Percentiles rank a stretch among this genome's conserved stretches.
Evolutionary conservation across 2,888 invertebrate species (phyloP).

Genomic region (Zeuzera pyrina): DNA sequence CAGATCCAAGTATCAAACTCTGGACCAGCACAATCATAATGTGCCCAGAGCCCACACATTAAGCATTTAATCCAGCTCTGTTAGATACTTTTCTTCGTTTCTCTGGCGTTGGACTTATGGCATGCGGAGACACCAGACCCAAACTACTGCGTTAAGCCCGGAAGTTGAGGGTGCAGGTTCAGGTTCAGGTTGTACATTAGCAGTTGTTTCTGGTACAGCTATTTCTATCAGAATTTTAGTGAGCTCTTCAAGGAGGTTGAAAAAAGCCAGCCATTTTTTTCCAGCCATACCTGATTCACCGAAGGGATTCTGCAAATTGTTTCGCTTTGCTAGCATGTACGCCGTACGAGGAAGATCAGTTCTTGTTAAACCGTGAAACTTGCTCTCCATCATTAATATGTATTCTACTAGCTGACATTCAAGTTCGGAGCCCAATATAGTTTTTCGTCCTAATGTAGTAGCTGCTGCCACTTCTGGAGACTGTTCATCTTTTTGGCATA

Average conservation of each 20-base stretch:
- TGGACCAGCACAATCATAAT: slow-evolving; percentile 11
- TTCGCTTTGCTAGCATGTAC: slow-evolving; percentile 4
- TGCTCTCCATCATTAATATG: slow-evolving; percentile 3
- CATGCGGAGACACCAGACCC: slow-evolving; percentile 4
- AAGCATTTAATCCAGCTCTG: slow-evolving; percentile 10
- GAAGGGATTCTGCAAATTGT: slow-evolving; percentile 8
- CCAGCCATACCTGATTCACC: slow-evolving; percentile 10
- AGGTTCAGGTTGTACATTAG: too few species aligned
- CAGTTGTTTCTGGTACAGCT: too few species aligned
- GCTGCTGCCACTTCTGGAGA: too few species aligned
- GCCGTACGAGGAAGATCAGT: slow-evolving; percentile 5
- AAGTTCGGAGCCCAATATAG: too few species aligned
- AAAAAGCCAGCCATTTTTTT: slow-evolving; percentile 1
- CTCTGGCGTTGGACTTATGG: slow-evolving; percentile 10
- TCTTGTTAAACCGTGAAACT: slow-evolving; percentile 2
- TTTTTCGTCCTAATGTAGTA: too few species aligned
- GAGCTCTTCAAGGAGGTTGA: slow-evolving; percentile 2
- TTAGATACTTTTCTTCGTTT: slow-evolving; percentile 10
- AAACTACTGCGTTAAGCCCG: slow-evolving; percentile 10
- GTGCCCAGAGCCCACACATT: slow-evolving; percentile 9
- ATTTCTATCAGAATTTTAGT: too few species aligned
- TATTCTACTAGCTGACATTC: too few species aligned
- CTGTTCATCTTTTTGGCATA: too few species aligned
- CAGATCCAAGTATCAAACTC: slow-evolving; percentile 7
- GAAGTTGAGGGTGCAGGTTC: slow-evolving; percentile 11